Evolutionary conservation across 2,113 vertebrate genomes (phyloP), one percentile per base, ranked within the genome.

Genomic region (Tonatia bakeri): DNA sequence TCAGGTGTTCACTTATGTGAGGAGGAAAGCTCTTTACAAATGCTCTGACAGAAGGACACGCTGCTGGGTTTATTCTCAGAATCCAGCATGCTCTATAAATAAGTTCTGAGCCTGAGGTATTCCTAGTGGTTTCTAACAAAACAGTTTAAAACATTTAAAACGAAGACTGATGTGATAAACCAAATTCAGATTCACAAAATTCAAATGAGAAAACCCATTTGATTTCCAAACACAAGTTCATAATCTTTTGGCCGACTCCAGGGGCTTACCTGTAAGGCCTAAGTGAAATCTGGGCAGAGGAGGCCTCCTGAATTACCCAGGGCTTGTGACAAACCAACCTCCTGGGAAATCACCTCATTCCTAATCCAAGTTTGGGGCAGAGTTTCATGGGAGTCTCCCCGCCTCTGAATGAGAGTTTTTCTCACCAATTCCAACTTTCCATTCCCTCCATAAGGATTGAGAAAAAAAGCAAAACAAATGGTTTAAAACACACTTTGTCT

Each of bases 401-500:
- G 38, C 47, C 4, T 13, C 24, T 47, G 24, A 82, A 31, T 84
- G 92, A 14, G 45, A 33, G 31, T 64, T 70, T 75, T 94, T 47
- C 56, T 79, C 36, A 45, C 33, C 26, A 31, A 94, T 56, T 40
- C 26, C 47, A 76, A 61, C 38, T 80, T 84, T 47, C 43, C 19
- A 22, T 45, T 86, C 16, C 26, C 31, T 92, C 52, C 0, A 0
- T 36, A 43, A 86, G 36, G 79, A 59, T 20, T 1, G 45, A 59
- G 26, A 81, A 33, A 64, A 67, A 95, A 95, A 97, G 28, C 82
- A 89, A 94, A 69, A 95, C 91, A 97, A 88, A 95, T 0, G 72
- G 81, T 69, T 86, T 94, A 83, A 76, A 94, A 97, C 16, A 77
- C 64, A 91, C 85, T 97, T 95, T 64, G 87, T 95, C 97, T 98